phyloP scores from a whole-genome alignment of 1,140 invertebrate species.

The Rhopalosiphum padi region DNA sequence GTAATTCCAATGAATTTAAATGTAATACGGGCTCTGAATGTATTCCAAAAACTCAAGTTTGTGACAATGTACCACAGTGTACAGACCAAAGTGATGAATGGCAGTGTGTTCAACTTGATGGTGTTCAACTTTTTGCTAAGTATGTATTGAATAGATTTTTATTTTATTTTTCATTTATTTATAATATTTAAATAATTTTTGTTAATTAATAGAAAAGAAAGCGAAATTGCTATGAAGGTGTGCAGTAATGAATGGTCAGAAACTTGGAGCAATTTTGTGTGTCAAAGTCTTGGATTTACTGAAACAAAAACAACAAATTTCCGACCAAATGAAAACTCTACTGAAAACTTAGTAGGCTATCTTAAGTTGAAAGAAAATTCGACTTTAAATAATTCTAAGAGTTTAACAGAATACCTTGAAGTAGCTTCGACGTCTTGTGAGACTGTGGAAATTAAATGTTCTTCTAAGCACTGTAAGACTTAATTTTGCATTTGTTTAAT shows the following conservation, averaged over 20 bases:
- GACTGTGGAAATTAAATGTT: constrained; percentile 67
- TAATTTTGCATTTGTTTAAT: background rate
- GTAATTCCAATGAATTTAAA: constrained; percentile 67
- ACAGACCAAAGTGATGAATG: constrained; percentile 73
- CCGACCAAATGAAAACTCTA: constrained; percentile 6
- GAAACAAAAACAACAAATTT: constrained; percentile 62
- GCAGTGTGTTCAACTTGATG: constrained; percentile 61
- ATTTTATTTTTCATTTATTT: background rate
- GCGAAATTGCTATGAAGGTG: constrained; percentile 62
- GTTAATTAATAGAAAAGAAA: constrained; percentile 63
- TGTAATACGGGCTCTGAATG: constrained; percentile 69
- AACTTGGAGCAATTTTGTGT: constrained; percentile 67
- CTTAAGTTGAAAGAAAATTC: constrained; percentile 64
- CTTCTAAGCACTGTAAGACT: constrained; percentile 21
- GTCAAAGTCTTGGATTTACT: constrained; percentile 67
- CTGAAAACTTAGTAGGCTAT: constrained; percentile 59
- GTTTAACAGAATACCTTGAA: constrained; percentile 65
- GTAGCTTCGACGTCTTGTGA: constrained; percentile 64
- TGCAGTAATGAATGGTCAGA: constrained; percentile 68
- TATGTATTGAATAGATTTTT: background rate
- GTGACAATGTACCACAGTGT: constrained; percentile 71
- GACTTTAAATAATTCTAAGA: constrained; percentile 59
- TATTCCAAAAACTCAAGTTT: constrained; percentile 66
- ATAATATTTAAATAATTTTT: background rate
- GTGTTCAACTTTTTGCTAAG: constrained; percentile 43